Base-by-base conservation (phyloP, 2,888 invertebrate genomes). In the Drosophila mayaguana region DNA sequence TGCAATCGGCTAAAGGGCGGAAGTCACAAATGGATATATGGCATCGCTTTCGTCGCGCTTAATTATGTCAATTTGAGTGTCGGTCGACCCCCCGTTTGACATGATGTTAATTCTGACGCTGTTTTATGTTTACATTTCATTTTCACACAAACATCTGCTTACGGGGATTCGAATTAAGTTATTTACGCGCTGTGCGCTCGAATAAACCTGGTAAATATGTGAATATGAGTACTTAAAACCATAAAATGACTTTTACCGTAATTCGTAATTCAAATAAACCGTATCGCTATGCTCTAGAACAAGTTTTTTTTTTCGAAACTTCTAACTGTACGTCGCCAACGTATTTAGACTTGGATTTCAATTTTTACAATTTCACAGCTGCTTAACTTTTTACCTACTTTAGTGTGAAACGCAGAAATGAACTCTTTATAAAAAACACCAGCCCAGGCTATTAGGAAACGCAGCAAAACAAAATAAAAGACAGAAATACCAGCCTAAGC, bases 1-100 rank as follows among this genome's bases (percentile, higher is more conserved):
- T 74, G 84, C 55, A 82, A 82, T 75, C 78, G 60, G 50, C 57
- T 61, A 72, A 69, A 78, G 56, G 76, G 76, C 86, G 86, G 86
- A 84, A 80, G 76, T 83, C 61, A 28, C 40, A 65, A 73, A 61
- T 67, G 50, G 53, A 71, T 69, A 71, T 64, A 63, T 38, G 25
- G 59, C 51, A 59, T 48, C 61, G 48, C 57, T 63, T 59, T 56
- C 40, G 65, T 61, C 55, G 40, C 55, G 65, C 66, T 68, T 76
- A 66, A 75, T 75, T 78, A 54, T 76, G 51, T 63, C 72, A 75
- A 60, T 67, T 72, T 66, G 14, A 60, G 61, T 63, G 62, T 56
- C 43, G 42, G 32, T 28, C 25, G 8, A 38, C 16, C 25, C 56
- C 43, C 6, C 2, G 42, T 57, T 46, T 25, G 42, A 32, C 28